Evolutionary conservation across 1,140 invertebrate species (phyloP), one percentile per base, ranked within the genome.

Genomic region (Musca domestica): DNA sequence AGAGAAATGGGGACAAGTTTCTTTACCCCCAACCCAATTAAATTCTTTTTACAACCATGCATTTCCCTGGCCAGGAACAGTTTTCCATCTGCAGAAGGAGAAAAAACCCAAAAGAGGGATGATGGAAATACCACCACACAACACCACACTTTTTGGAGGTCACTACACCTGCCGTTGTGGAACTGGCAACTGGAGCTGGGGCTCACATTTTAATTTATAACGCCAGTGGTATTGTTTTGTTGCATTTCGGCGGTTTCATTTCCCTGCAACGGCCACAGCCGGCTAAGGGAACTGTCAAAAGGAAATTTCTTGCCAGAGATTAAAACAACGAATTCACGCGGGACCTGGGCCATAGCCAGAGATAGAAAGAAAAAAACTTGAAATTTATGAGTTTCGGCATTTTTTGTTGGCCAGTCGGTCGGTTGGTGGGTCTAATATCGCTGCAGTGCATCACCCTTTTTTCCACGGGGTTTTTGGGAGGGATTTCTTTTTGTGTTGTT

Each of bases 331-430:
- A 10, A 51, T 41, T 41, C 34, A 41, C 4, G 20, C n/a, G 20
- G 20, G 20, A 51, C 48, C 30, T n/a, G 6, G 30, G n/a, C n/a
- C n/a, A n/a, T n/a, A n/a, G n/a, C n/a, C n/a, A n/a, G n/a, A n/a
- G 19, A 58, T 19, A 30, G 7, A 41, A 48, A 34, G 56, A 64
- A 48, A 68, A 68, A 68, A 65, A 51, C 56, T 34, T 68, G 61
- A 68, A 68, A 68, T 68, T 68, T 68, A 68, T 68, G 67, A 64
- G 63, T 68, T 68, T 68, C 67, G 63, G 67, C 49, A 25, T 68
- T 68, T 68, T 68, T 68, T 64, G 34, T 46, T 61, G n/a, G n/a
- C n/a, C n/a, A n/a, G n/a, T n/a, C n/a, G n/a, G n/a, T n/a, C n/a
- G n/a, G n/a, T 61, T 30, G 46, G 34, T 61, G 56, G 30, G 10